Conservation (phyloP, 2,113 vertebrate genomes). For the human region DNA sequence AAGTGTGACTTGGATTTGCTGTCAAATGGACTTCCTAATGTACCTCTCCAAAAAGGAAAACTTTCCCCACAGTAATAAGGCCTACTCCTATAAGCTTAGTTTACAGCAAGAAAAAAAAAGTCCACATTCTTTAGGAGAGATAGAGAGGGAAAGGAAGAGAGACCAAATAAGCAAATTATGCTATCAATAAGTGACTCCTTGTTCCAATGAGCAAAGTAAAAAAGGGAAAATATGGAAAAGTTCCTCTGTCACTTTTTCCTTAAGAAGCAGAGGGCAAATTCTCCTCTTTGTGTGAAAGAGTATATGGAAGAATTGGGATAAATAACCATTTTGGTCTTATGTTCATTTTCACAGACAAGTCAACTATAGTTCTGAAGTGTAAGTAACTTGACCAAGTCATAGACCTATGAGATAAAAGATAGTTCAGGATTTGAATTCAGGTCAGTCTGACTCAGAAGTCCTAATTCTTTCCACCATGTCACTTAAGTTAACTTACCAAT, state of each 20-base stretch:
- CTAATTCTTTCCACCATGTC: neutral
- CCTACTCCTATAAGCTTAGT: neutral
- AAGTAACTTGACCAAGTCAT: neutral
- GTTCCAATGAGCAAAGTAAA: neutral
- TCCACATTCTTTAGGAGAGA: neutral
- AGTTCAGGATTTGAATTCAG: neutral
- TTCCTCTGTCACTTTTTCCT: neutral
- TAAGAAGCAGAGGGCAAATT: neutral
- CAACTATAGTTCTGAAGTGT: neutral
- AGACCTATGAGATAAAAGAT: neutral
- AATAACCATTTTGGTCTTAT: neutral
- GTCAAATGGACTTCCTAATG: slow-evolving; percentile 9
- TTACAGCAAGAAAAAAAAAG: neutral
- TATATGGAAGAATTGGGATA: neutral
- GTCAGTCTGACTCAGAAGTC: neutral
- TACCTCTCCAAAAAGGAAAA: neutral
- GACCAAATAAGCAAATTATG: neutral
- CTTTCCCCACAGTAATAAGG: neutral
- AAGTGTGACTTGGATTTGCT: neutral
- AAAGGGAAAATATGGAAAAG: neutral
- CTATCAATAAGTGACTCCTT: neutral
- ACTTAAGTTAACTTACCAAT: neutral
- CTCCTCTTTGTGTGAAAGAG: neutral
- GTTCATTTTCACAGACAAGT: neutral
- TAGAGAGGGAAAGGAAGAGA: neutral